Conservation (phyloP, 2,888 invertebrate genomes). For the Gibbula magus region DNA sequence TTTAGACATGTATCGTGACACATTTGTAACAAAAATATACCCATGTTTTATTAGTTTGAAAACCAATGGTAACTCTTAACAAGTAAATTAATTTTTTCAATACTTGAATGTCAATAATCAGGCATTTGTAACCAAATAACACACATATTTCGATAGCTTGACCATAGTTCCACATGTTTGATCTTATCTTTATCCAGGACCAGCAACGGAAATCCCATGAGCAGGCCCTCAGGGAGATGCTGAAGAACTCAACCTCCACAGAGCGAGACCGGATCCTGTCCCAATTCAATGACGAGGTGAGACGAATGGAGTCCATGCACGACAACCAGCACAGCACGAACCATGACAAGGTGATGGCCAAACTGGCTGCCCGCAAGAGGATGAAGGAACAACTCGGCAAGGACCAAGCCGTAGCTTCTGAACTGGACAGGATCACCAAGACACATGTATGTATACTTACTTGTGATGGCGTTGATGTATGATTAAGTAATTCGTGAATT, state of each 20-base stretch:
- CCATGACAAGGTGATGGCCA: slow-evolving; percentile 66
- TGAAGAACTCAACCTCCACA: slow-evolving; percentile 52
- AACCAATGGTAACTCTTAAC: too few relatives aligned
- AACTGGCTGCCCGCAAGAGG: slow-evolving; percentile 70
- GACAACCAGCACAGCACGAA: slow-evolving; percentile 51
- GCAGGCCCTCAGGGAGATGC: slow-evolving; percentile 53
- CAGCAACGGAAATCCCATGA: slow-evolving; percentile 45
- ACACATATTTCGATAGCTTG: too few relatives aligned
- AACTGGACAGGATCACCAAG: slow-evolving; percentile 68
- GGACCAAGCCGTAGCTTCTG: slow-evolving; percentile 66
- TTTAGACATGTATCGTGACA: too few relatives aligned
- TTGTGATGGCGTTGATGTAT: too few relatives aligned
- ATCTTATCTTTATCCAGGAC: not conserved
- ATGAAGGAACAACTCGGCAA: slow-evolving; percentile 67
- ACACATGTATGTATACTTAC: slow-evolving; percentile 50
- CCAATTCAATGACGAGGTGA: slow-evolving; percentile 56
- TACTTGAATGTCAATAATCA: too few relatives aligned
- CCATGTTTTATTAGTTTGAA: too few relatives aligned
- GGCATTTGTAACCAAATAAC: too few relatives aligned
- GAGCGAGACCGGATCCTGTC: slow-evolving; percentile 63
- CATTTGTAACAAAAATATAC: too few relatives aligned
- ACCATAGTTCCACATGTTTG: too few relatives aligned
- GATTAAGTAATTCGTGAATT: too few relatives aligned
- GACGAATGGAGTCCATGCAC: slow-evolving; percentile 43
- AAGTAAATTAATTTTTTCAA: too few relatives aligned